Conservation (phyloP, 2,888 invertebrate species). For the Drosophila melanocephala region DNA sequence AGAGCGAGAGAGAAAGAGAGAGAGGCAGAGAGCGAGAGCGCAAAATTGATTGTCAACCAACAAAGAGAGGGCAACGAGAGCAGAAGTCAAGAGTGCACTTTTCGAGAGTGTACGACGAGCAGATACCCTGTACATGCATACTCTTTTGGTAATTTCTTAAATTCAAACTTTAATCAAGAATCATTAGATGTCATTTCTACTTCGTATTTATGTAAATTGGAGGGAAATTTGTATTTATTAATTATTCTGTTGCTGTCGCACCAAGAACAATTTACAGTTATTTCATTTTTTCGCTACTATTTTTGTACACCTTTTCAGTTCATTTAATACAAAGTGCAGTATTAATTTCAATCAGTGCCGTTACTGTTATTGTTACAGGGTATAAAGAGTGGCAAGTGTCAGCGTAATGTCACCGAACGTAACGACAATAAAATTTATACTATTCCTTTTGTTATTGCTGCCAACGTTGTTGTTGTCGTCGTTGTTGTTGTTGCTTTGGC, state of each 20-base stretch:
- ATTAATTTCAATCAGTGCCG: neutral
- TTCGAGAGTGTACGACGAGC: neutral
- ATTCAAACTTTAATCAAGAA: neutral
- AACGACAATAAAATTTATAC: constrained; percentile 68
- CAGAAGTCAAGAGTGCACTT: neutral
- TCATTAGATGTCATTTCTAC: neutral
- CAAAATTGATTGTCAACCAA: constrained; percentile 67
- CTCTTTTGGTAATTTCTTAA: neutral
- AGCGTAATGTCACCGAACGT: constrained; percentile 51
- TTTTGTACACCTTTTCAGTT: neutral
- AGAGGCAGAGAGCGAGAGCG: constrained; percentile 13
- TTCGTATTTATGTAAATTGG: neutral
- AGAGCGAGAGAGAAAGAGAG: constrained; percentile 1
- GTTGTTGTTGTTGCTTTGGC: constrained; percentile 9
- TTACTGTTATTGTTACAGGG: neutral
- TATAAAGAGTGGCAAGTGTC: constrained; percentile 33
- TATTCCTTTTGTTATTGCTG: constrained; percentile 26
- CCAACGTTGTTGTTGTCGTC: constrained; percentile 2
- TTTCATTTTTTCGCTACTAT: neutral
- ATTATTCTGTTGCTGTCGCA: neutral
- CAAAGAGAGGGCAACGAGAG: constrained; percentile 1
- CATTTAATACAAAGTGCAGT: neutral
- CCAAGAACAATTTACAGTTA: neutral
- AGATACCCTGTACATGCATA: neutral
- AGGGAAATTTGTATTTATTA: neutral